phyloP scores from a whole-genome alignment of 53 echinoderm and acorn worm genomes.

The Stichopus horrens region DNA sequence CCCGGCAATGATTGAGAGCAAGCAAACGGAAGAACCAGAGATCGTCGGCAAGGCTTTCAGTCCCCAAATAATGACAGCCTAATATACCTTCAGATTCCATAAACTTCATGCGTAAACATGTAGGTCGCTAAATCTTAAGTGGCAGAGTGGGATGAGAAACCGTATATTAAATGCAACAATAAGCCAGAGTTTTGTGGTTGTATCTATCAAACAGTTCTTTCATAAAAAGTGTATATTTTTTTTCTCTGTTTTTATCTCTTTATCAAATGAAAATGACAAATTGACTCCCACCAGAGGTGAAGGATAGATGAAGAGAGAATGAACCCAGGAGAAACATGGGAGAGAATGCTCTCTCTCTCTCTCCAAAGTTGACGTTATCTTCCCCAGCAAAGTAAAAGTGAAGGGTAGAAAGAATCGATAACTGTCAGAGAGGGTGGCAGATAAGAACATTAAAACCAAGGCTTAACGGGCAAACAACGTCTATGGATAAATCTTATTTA shows the following conservation, averaged over 20 bases:
- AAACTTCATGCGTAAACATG: conserved; percentile 19
- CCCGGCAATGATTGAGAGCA: neutral
- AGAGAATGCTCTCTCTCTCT: too few relatives aligned
- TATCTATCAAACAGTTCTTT: neutral
- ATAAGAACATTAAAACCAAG: neutral
- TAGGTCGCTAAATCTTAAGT: conserved; percentile 31
- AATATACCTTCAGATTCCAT: conserved; percentile 20
- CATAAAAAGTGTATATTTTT: neutral
- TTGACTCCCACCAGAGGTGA: neutral
- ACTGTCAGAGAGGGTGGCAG: neutral
- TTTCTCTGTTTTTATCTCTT: neutral
- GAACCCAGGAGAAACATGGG: neutral
- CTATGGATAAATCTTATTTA: neutral
- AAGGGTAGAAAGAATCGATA: neutral
- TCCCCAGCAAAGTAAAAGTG: neutral
- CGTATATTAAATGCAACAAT: neutral
- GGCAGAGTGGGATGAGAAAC: conserved; percentile 12
- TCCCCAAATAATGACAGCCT: neutral
- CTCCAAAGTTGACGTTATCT: neutral
- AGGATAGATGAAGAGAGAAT: neutral
- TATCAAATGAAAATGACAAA: neutral
- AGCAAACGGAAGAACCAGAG: neutral
- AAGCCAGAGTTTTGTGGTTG: neutral
- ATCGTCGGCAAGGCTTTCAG: neutral
- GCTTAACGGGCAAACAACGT: neutral